phyloP scores from a whole-genome alignment of 2,113 vertebrate species.

The Kryptolebias marmoratus region DNA sequence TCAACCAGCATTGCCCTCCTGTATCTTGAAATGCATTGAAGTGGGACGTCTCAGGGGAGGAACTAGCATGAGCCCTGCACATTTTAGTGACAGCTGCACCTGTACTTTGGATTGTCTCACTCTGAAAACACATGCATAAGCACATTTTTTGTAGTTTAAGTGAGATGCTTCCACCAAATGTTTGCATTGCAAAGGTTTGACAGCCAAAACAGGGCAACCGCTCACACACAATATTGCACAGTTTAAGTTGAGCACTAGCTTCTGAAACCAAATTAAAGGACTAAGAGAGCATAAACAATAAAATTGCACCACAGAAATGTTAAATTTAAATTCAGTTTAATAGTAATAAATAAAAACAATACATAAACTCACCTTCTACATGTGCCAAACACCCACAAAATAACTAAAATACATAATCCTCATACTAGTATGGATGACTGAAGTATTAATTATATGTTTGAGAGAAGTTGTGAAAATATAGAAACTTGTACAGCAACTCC shows the following conservation, averaged over 20 bases:
- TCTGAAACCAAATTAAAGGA: background rate
- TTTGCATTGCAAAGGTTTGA: background rate
- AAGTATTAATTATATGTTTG: constrained; percentile 14
- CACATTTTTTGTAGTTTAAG: background rate
- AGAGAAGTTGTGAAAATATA: constrained; percentile 34
- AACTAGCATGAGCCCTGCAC: constrained; percentile 2
- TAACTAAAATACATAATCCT: background rate
- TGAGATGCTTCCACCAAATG: background rate
- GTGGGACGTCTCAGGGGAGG: constrained; percentile 30
- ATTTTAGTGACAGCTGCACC: constrained; percentile 37
- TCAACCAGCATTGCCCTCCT: constrained; percentile 16
- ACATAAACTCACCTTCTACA: too few species aligned
- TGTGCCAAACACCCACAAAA: background rate
- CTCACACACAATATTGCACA: background rate
- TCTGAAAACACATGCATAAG: constrained; percentile 20
- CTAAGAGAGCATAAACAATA: background rate
- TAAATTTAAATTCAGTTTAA: background rate
- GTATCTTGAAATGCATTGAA: constrained; percentile 15
- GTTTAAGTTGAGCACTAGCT: rapidly evolving
- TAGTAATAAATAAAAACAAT: background rate
- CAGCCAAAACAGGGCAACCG: background rate
- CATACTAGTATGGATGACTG: constrained; percentile 2
- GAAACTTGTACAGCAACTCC: constrained; percentile 36
- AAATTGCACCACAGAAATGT: background rate
- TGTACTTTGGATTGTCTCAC: constrained; percentile 17